Percentiles rank a stretch among this genome's conserved stretches.
These are phyloP conservation scores for Cassiopea andromeda DNA, from an alignment of 30 jellyfish, hydroid and myxozoan species.

Conservation along the genomic window DNA sequence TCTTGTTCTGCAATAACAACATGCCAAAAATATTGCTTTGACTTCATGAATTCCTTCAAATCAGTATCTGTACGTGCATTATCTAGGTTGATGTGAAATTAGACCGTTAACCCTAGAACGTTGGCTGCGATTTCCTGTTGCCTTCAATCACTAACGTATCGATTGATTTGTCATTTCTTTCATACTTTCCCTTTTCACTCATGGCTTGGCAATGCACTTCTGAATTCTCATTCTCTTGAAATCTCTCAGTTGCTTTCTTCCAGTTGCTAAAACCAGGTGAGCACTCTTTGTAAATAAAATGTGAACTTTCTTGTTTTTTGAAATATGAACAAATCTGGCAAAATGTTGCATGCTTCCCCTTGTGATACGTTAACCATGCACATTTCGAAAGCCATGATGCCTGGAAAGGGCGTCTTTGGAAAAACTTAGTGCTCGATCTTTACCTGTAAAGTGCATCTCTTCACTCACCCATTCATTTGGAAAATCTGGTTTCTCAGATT, in stretches of 20 bases:
- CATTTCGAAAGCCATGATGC: neutral
- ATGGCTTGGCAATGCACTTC: neutral
- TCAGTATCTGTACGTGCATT: constrained; percentile 30
- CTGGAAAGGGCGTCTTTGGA: neutral
- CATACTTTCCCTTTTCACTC: too few species aligned
- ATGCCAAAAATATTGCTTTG: constrained; percentile 22
- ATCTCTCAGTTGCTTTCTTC: constrained; percentile 24
- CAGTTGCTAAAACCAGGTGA: constrained; percentile 18
- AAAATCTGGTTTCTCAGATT: too few species aligned
- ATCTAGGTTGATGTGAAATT: constrained; percentile 28
- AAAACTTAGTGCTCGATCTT: too few species aligned
- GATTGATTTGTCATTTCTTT: too few species aligned
- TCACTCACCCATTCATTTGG: too few species aligned
- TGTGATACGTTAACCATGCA: neutral
- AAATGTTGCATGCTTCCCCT: neutral
- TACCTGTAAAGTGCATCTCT: too few species aligned
- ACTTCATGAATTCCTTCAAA: constrained; percentile 18
- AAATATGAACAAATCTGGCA: neutral
- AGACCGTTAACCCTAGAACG: constrained; percentile 9
- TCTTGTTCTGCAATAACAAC: neutral
- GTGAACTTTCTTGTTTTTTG: neutral
- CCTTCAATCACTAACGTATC: neutral
- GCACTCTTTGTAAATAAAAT: neutral
- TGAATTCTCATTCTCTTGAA: neutral
- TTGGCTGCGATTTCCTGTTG: constrained; percentile 5